Percentiles rank a stretch among this genome's conserved stretches.
These are phyloP conservation scores for Erpetoichthys calabaricus DNA, from an alignment of 2,797 vertebrate genomes.

Conservation along the genomic window DNA sequence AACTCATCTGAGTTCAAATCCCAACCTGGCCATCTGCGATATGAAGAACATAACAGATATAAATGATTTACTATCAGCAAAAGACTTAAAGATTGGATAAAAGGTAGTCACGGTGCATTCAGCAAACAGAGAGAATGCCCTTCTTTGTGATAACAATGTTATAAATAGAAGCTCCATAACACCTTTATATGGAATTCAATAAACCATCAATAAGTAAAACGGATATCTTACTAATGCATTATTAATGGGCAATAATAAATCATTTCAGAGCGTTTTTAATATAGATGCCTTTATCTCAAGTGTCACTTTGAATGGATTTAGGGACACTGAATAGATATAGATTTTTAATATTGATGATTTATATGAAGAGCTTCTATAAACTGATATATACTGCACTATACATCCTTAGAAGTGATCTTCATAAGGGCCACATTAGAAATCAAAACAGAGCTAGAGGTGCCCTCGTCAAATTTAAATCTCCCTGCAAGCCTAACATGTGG, in stretches of 20 bases:
- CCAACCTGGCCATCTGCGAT: slow-evolving; percentile 4
- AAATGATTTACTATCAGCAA: slow-evolving; percentile 4
- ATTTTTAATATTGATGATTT: neutral
- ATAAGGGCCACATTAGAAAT: neutral
- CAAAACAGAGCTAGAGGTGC: no score
- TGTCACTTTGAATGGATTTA: neutral
- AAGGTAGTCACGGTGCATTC: neutral
- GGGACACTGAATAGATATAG: neutral
- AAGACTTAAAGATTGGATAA: slow-evolving; percentile 1
- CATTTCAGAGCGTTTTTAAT: neutral
- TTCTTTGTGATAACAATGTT: neutral
- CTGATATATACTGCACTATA: neutral
- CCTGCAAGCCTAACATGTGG: no score
- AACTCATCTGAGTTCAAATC: slow-evolving; percentile 4
- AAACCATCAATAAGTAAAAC: neutral
- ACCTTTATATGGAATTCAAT: neutral
- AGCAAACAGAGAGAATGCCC: neutral
- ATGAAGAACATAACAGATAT: neutral
- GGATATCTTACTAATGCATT: slow-evolving; percentile 1
- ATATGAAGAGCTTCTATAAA: neutral
- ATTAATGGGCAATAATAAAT: neutral
- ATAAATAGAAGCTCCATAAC: neutral
- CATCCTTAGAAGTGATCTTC: neutral
- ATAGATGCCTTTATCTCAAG: neutral
- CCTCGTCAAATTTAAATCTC: no score